A percentile compares a stretch with the other conserved stretches of the same genome.
These are phyloP conservation scores for Montipora cactus DNA, from an alignment of 64 coral and sea anemone species.

Conservation along the genomic window DNA sequence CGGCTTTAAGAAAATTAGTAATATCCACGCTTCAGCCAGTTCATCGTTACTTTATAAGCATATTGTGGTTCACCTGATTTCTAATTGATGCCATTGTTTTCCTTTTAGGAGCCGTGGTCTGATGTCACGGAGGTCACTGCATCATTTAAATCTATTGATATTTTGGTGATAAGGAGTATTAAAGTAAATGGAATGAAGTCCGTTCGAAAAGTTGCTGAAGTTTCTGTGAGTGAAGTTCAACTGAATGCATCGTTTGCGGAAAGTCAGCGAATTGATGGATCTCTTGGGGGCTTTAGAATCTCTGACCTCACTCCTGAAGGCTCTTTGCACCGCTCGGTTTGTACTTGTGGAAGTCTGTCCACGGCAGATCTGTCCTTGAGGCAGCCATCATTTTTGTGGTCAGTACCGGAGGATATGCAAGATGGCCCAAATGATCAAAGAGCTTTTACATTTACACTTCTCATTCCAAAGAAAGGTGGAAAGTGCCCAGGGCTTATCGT, in stretches of 20 bases:
- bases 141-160: constrained; percentile 76
- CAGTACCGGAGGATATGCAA: constrained; percentile 74
- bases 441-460: constrained; percentile 89
- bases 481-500: constrained; percentile 53
- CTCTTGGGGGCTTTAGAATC: constrained; percentile 89
- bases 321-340: constrained; percentile 82
- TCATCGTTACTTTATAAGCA: too few relatives aligned
- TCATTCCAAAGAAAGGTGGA: constrained; percentile 78
- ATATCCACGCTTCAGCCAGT: too few relatives aligned
- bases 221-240: constrained; percentile 79
- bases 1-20: too few relatives aligned
- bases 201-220: constrained; percentile 94
- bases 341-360: constrained; percentile 72
- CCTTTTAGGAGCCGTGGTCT: constrained; percentile 46
- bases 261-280: constrained; percentile 82
- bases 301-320: constrained; percentile 96
- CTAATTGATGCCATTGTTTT: background rate
- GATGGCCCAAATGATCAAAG: constrained; percentile 61
- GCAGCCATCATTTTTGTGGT: constrained; percentile 60
- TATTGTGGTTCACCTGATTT: background rate
- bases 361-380: constrained; percentile 43
- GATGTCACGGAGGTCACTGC: constrained; percentile 82
- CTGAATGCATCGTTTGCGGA: constrained; percentile 84
- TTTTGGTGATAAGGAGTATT: constrained; percentile 85
- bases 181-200: constrained; percentile 60